phyloP scores from a whole-genome alignment of 2,797 vertebrate genomes.

The Tauraco hartlaubi region DNA sequence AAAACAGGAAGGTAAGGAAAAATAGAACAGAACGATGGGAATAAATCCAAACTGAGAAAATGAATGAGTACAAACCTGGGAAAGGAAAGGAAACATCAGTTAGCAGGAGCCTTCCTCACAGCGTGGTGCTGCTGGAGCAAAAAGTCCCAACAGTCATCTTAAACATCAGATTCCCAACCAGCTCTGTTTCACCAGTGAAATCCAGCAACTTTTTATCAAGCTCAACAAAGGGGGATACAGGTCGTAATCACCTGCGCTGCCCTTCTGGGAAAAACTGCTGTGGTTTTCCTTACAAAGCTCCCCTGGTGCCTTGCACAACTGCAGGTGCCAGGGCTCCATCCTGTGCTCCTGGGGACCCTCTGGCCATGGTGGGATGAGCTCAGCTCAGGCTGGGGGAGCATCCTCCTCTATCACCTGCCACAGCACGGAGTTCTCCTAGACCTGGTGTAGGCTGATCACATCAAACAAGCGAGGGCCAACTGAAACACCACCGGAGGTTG shows the following conservation, averaged over 20 bases:
- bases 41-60: neutral
- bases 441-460: neutral
- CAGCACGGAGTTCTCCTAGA: neutral
- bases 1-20: neutral
- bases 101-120: neutral
- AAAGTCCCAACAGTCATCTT: neutral
- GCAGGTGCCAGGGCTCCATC: neutral
- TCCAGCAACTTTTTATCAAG: neutral
- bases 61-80: neutral
- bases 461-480: neutral
- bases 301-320: neutral
- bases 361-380: accelerated
- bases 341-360: accelerated
- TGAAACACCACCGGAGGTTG: neutral
- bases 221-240: neutral
- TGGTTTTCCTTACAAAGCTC: neutral
- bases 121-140: neutral
- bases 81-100: neutral
- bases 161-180: neutral
- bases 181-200: neutral
- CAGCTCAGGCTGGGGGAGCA: neutral
- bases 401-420: neutral
- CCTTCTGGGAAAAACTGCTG: neutral
- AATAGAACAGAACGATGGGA: neutral
- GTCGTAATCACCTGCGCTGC: neutral